These are phyloP conservation scores for Aphelocoma californica DNA, from an alignment of 2,797 vertebrate species.

Conservation along the genomic window DNA sequence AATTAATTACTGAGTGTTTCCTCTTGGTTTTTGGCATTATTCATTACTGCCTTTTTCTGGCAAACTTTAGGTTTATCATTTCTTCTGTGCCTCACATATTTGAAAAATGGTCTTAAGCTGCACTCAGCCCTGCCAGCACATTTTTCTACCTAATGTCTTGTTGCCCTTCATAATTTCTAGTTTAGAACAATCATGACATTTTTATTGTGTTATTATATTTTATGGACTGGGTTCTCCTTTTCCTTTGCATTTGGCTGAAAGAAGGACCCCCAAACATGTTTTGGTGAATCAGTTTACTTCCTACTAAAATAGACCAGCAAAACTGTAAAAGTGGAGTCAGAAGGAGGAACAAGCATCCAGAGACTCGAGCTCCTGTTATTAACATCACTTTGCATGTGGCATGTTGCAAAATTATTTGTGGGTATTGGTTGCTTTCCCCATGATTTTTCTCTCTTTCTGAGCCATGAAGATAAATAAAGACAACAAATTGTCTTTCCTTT, in stretches of 20 bases:
- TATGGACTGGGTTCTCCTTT: not conserved
- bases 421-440: not conserved
- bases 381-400: not conserved
- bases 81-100: not conserved
- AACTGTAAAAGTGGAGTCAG: not conserved
- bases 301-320: not conserved
- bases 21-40: not conserved
- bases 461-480: not conserved
- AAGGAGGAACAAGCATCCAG: not conserved
- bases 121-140: not conserved
- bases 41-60: not conserved
- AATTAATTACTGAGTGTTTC: not conserved
- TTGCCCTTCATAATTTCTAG: not conserved
- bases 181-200: not conserved
- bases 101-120: not conserved
- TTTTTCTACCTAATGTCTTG: not conserved
- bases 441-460: not conserved
- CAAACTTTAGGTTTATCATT: not conserved
- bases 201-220: not conserved
- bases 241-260: not conserved
- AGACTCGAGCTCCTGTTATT: not conserved
- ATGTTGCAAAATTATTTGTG: not conserved
- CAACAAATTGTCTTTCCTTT: not conserved
- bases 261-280: not conserved
- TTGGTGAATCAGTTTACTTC: not conserved